Conservation (phyloP, 2,888 invertebrate species). For the Lamellibrachia satsuma region DNA sequence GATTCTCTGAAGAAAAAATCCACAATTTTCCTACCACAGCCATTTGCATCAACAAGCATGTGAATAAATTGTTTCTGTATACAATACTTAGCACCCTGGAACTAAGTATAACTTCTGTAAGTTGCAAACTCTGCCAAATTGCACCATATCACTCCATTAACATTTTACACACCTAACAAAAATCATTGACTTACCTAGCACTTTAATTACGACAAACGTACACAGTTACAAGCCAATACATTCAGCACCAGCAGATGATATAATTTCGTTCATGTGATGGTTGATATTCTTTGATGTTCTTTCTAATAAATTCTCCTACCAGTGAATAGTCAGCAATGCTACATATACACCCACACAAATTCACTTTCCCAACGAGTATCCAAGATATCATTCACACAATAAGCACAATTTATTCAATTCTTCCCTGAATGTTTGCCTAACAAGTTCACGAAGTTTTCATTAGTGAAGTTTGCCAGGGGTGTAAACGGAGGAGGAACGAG, state of each 20-base stretch:
- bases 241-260: background rate
- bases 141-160: background rate
- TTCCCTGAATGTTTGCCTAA: background rate
- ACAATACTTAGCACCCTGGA: background rate
- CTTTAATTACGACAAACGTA: slow-evolving; percentile 8
- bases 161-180: background rate
- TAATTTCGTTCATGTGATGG: background rate
- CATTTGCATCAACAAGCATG: background rate
- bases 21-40: background rate
- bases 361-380: background rate
- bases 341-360: too few relatives aligned
- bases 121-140: too few relatives aligned
- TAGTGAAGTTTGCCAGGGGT: background rate
- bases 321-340: background rate
- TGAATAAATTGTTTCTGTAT: background rate
- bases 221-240: background rate
- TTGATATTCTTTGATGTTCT: background rate
- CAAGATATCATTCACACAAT: too few relatives aligned
- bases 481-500: background rate
- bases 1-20: background rate
- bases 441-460: background rate
- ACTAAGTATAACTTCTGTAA: background rate
- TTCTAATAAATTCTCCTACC: background rate
- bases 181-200: background rate
- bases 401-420: background rate